Evolutionary conservation across 1,140 invertebrate genomes (phyloP).

Genomic region (Marisa cornuarietis): DNA sequence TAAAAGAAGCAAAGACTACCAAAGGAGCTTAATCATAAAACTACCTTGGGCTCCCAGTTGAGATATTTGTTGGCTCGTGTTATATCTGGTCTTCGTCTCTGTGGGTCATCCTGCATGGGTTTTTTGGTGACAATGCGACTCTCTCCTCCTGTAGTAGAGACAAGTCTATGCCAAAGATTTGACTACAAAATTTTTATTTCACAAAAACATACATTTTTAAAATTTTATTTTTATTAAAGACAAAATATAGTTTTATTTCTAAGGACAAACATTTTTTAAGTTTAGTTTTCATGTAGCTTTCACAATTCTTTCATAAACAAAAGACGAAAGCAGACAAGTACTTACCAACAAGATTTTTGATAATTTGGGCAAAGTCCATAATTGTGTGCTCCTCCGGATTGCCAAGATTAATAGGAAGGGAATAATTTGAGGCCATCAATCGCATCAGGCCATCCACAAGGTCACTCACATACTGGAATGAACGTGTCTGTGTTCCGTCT

Average conservation of each 20-base stretch:
- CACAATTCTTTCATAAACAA: neutral
- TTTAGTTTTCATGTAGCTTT: no score
- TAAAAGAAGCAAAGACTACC: neutral
- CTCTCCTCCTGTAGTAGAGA: constrained; percentile 32
- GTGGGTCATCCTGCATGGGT: constrained; percentile 92
- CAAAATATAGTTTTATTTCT: no score
- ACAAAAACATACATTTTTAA: neutral
- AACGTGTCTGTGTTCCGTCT: constrained; percentile 93
- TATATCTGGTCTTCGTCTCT: constrained; percentile 92
- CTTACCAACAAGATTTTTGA: constrained; percentile 76
- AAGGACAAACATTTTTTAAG: no score
- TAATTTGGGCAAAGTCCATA: constrained; percentile 93
- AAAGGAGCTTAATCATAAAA: neutral
- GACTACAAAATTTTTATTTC: neutral
- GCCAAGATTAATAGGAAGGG: constrained; percentile 93
- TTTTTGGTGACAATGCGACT: constrained; percentile 79
- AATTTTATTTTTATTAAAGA: no score
- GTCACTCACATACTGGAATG: constrained; percentile 98
- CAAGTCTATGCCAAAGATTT: neutral
- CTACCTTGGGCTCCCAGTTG: constrained; percentile 93
- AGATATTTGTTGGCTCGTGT: constrained; percentile 84
- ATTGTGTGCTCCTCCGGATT: constrained; percentile 99
- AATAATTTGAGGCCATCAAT: constrained; percentile 95
- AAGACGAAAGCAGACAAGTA: constrained; percentile 1
- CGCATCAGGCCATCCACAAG: constrained; percentile 93